Conservation (phyloP, 2,797 vertebrate genomes). For the Muscicapa comitata region DNA sequence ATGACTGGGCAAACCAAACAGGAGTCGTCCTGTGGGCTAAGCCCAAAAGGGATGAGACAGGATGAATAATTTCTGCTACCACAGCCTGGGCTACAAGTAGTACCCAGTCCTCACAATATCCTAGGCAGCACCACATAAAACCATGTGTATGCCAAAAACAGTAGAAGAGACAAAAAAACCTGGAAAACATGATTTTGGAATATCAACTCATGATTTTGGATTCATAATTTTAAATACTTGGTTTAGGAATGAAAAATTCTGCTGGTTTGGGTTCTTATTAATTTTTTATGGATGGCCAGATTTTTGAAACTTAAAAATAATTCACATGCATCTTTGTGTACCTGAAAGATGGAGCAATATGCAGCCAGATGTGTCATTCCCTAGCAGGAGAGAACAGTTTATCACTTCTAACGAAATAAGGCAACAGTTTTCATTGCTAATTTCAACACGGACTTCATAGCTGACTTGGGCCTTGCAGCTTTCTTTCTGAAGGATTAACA, state of each 20-base stretch:
- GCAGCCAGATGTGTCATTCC: neutral
- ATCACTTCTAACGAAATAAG: neutral
- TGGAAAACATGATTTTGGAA: neutral
- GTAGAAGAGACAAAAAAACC: neutral
- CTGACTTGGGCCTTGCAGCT: neutral
- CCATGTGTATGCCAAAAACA: rapidly evolving
- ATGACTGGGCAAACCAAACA: neutral
- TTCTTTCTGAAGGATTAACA: neutral
- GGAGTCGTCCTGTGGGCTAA: neutral
- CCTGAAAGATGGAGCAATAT: neutral
- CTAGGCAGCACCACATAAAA: neutral
- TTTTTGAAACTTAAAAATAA: neutral
- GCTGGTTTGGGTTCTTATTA: rapidly evolving
- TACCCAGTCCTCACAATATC: neutral
- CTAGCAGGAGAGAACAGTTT: neutral
- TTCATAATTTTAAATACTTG: neutral
- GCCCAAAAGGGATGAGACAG: neutral
- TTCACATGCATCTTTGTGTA: neutral
- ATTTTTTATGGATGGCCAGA: neutral
- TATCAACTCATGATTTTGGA: neutral
- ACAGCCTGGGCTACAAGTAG: neutral
- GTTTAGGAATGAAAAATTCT: neutral
- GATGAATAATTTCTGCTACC: neutral
- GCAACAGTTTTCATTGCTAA: neutral
- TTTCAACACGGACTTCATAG: neutral